Percentiles rank a stretch among this genome's conserved stretches.
phyloP scores from a whole-genome alignment of 2,888 invertebrate genomes.

The Dynastes maya region DNA sequence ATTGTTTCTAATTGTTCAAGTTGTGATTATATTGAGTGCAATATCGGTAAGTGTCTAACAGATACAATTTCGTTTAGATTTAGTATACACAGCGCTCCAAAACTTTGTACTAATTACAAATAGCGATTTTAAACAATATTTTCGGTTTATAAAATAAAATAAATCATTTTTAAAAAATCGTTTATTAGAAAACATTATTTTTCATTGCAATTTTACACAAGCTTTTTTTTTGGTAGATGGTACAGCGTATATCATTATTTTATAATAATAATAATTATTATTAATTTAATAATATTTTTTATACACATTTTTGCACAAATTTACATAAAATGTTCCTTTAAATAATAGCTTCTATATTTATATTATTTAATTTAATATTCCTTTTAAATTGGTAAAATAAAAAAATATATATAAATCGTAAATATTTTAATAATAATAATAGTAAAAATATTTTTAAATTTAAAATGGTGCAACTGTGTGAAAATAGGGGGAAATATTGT shows the following conservation, averaged over 20 bases:
- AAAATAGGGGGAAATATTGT: no score
- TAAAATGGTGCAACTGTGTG: no score
- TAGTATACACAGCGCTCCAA: no score
- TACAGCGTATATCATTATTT: conserved; percentile 17
- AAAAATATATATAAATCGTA: no score
- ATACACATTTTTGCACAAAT: conserved; percentile 26
- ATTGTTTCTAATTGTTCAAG: no score
- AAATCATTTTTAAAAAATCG: conserved; percentile 35
- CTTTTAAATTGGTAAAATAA: conserved; percentile 9
- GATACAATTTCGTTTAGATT: no score
- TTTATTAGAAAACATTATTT: conserved; percentile 48
- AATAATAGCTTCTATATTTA: background rate
- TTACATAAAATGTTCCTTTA: conserved; percentile 35
- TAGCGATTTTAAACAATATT: no score
- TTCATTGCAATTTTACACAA: conserved; percentile 46
- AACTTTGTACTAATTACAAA: no score
- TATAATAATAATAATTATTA: background rate
- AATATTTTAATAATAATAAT: no score
- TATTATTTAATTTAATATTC: background rate
- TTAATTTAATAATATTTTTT: conserved; percentile 35
- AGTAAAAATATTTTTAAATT: no score
- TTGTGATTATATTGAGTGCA: no score
- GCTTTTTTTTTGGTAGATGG: conserved; percentile 27
- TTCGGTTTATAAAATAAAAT: background rate
- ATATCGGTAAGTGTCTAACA: no score